Evolutionary conservation across 1,140 invertebrate species (phyloP), one percentile per base, ranked within the genome.

Genomic region (Heliconius melpomene): DNA sequence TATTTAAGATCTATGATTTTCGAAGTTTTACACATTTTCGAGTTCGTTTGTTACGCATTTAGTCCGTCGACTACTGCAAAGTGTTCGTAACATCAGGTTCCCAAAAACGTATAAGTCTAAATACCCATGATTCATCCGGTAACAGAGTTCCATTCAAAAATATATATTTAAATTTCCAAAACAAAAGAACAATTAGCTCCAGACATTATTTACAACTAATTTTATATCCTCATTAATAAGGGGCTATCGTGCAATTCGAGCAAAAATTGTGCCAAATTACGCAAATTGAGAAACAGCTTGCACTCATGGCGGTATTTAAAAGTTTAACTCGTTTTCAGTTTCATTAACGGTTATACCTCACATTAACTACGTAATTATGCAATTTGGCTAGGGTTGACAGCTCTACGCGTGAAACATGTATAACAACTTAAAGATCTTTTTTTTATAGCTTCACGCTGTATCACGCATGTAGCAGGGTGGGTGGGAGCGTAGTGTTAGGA

Each of bases 341-440:
- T 86, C 90, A 91, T 93, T 93, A 93, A 93, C 91, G 90, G 89
- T 90, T 91, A 91, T 91, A 90, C 88, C 90, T 89, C 90, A 85
- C 87, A 84, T 90, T 89, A 91, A 91, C 86, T 85, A 84, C 52
- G 87, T 91, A 87, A 91, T 93, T 91, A 91, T 89, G 89, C 85
- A 89, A 90, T 91, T 90, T 90, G 88, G 87, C 88, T 72, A 83
- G 76, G 81, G 80, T 90, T 88, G 75, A 77, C 75, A 77, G 75
- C 75, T 77, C 29, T 29, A 16, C 60, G 60, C 60, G 60, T 66
- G 60, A 66, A 66, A 66, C 60, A 29, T 66, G 3, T 26, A 60
- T 11, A 23, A 60, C n/a, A 11, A 3, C 9, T 26, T 26, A 60
- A 11, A 11, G 57, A 9, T 60, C 9, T 18, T 54, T 18, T 2